phyloP scores from a whole-genome alignment of 2,113 vertebrate genomes.

The Andinoacara biseriatus region DNA sequence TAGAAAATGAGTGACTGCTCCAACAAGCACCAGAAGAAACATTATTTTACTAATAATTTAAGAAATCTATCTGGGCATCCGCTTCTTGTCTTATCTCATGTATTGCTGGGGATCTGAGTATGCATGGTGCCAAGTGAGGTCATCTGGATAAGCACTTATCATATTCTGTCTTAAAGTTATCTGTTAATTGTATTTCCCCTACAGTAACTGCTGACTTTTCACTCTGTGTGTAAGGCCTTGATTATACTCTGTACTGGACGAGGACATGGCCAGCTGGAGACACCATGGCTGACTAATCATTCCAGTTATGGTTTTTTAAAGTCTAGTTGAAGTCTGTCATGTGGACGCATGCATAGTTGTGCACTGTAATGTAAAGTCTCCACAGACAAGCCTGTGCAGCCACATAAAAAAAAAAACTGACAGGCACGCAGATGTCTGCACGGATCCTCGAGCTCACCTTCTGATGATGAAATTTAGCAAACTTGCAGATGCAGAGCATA shows the following conservation, averaged over 20 bases:
- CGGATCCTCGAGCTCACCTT: not conserved
- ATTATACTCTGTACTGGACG: not conserved
- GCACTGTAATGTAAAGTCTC: too few species aligned
- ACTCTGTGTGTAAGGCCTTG: not conserved
- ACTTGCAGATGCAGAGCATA: not conserved
- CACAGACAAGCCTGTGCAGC: not conserved
- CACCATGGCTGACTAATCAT: not conserved
- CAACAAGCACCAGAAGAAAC: not conserved
- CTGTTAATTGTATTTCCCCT: not conserved
- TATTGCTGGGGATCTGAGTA: not conserved
- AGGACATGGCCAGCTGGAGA: not conserved
- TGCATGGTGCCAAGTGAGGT: not conserved
- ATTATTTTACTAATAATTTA: not conserved
- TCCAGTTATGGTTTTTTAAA: not conserved
- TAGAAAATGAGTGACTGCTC: not conserved
- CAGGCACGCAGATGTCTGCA: not conserved
- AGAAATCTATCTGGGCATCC: not conserved
- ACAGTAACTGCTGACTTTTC: not conserved
- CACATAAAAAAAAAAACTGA: not conserved
- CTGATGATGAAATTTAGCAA: not conserved
- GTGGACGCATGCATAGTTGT: not conserved
- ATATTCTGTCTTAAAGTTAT: conserved; percentile 1
- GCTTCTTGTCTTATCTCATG: not conserved
- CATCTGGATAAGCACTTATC: not conserved
- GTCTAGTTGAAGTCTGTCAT: not conserved